Conservation (phyloP, 2,797 vertebrate genomes). For the Pachyuromys duprasi region DNA sequence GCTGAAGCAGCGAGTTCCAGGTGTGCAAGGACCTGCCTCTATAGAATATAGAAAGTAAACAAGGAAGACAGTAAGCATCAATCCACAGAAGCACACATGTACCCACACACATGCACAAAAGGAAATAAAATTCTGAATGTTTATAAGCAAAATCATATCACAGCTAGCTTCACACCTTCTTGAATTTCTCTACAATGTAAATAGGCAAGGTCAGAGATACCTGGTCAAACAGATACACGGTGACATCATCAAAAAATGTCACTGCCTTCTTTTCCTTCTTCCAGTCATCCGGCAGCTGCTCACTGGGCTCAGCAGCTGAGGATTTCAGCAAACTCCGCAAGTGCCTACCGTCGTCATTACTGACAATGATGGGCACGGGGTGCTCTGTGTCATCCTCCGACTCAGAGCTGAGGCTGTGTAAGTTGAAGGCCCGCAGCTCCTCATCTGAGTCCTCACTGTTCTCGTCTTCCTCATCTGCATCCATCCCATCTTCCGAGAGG, state of each 20-base stretch:
- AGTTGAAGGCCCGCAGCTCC: slow-evolving; percentile 92
- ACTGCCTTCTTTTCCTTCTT: slow-evolving; percentile 92
- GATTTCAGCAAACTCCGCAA: slow-evolving; percentile 95
- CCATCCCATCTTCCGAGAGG: slow-evolving; percentile 92
- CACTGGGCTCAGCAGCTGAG: slow-evolving; percentile 9
- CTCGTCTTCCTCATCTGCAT: slow-evolving; percentile 97
- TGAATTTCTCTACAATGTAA: neutral
- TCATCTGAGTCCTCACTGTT: slow-evolving; percentile 98
- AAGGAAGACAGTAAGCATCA: neutral
- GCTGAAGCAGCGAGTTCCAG: neutral
- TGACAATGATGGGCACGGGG: slow-evolving; percentile 93
- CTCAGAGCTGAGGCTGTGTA: slow-evolving; percentile 95
- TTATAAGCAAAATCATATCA: neutral
- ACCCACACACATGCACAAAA: neutral
- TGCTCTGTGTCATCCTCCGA: slow-evolving; percentile 93
- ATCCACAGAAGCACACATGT: neutral
- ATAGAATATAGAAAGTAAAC: neutral
- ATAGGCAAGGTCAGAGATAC: slow-evolving; percentile 82
- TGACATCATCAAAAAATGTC: slow-evolving; percentile 98
- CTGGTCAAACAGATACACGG: slow-evolving; percentile 99
- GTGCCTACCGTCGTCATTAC: slow-evolving; percentile 88
- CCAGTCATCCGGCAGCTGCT: slow-evolving; percentile 72
- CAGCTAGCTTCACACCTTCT: neutral
- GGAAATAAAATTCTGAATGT: neutral
- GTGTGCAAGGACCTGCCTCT: neutral